phyloP scores from a whole-genome alignment of 2,888 invertebrate species.

The Drosophila niveifrons region DNA sequence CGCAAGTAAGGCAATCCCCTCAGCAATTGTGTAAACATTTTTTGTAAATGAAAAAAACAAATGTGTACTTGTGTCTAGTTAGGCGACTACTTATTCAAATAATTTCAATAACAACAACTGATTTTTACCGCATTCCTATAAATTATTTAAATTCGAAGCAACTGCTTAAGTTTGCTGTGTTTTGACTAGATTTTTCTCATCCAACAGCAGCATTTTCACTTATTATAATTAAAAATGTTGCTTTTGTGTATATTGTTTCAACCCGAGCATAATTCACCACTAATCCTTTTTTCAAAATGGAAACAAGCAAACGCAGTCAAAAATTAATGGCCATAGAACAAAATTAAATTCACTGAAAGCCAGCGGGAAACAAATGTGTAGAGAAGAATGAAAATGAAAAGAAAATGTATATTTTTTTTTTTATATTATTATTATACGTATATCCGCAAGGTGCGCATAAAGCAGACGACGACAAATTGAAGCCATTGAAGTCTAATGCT shows the following conservation, averaged over 20 bases:
- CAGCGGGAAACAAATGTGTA: background rate
- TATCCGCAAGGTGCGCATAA: conserved; percentile 15
- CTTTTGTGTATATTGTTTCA: conserved; percentile 5
- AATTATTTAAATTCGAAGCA: background rate
- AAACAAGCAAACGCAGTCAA: conserved; percentile 2
- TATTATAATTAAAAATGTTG: conserved; percentile 20
- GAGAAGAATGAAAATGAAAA: background rate
- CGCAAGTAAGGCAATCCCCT: conserved; percentile 3
- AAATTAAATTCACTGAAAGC: background rate
- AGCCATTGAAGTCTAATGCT: conserved; percentile 29
- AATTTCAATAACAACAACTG: background rate
- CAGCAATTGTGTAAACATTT: conserved; percentile 17
- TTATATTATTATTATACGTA: background rate
- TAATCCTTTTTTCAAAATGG: conserved; percentile 23
- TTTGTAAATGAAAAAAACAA: background rate
- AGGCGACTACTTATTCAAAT: background rate
- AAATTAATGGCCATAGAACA: background rate
- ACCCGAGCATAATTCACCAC: conserved; percentile 16
- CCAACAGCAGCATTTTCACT: conserved; percentile 9
- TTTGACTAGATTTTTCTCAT: background rate
- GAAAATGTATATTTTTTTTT: background rate
- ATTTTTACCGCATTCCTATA: background rate
- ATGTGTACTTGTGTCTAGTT: background rate
- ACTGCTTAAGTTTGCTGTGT: background rate
- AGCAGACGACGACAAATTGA: conserved; percentile 45